Base-by-base conservation (phyloP, 1,140 invertebrate genomes). In the Chironomus striatipennis region DNA sequence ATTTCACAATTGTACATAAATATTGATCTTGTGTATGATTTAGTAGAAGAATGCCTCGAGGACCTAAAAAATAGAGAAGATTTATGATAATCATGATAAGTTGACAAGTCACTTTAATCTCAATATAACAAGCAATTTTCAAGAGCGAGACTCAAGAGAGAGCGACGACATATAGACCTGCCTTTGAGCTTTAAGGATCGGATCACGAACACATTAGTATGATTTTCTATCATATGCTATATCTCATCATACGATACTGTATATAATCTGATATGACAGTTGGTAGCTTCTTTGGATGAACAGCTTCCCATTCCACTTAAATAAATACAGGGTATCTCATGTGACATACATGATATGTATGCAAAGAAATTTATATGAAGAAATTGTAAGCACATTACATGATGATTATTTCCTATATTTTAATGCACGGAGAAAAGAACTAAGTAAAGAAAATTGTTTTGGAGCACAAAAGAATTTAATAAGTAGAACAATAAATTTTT, bases 241-340 rank as follows among this genome's bases (percentile, higher is more conserved):
- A 57, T n/a, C 12, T n/a, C 47, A 57, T 34, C 24, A 57, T 5
- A 57, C 12, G 47, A 57, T n/a, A 57, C 7, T 47, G 8, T 47
- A 47, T 47, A 47, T 47, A 47, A 47, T 67, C 18, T 67, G 64
- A 67, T 67, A 18, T 67, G 64, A 67, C 64, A 67, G 7, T 70
- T 70, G 7, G 18, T 70, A 21, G 65, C 17, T 70, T 70, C 65
- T 18, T 2, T 34, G 24, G 5, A n/a, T n/a, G n/a, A n/a, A n/a
- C n/a, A n/a, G n/a, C n/a, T 34, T 34, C 24, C 5, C 24, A 34
- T 34, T 34, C 24, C 24, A 34, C 24, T 34, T 34, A 34, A 2
- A 34, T 34, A 34, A 34, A 34, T 12, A 70, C 10, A 21, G 65
- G 20, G n/a, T 18, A 70, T 21, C 18, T 70, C 20, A 10, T 17